Evolutionary conservation across 2,113 vertebrate genomes (phyloP), one percentile per base, ranked within the genome.

Genomic region (Spheniscus mendiculus): DNA sequence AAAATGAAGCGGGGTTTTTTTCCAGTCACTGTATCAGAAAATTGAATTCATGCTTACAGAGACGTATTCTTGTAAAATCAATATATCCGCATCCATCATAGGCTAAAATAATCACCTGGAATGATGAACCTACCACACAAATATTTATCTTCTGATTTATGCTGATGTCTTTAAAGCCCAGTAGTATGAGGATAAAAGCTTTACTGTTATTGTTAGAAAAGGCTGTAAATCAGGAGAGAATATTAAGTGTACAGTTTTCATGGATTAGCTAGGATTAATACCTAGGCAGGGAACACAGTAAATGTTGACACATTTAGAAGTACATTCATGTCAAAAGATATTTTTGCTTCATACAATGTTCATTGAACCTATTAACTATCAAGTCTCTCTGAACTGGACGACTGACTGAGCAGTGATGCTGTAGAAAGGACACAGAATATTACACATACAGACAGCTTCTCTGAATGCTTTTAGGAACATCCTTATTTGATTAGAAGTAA

Each of bases 181-280:
- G 27, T 14, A 87, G 8, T 42, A 89, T 67, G 36, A 95, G 11
- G 12, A 67, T 74, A 94, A 96, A 95, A 76, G 22, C 15, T 93
- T 91, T 90, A 91, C 32, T 87, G 30, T 74, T 55, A 78, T 59
- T 83, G 19, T 87, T 90, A 90, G 52, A 42, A 72, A 70, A 97
- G 55, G 44, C 5, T 55, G 21, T 73, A 84, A 91, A 93, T 91
- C 49, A 84, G 11, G 50, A 86, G 14, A 96, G 32, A 96, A 83
- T 94, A 76, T 38, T 89, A 94, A 91, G 49, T 84, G 63, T 71
- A 82, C 34, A 89, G 65, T 89, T 93, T 95, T 93, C 81, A 94
- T 78, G 47, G 56, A 87, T 96, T 96, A 93, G 62, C 32, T 83
- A 80, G 36, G 52, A 97, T 97, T 97, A 97, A 96, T 91, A 95